A percentile compares a stretch with the other conserved stretches of the same genome.
These are phyloP conservation scores for Phenganax marumi DNA, from an alignment of 92 coral and sea anemone species.

Conservation along the genomic window DNA sequence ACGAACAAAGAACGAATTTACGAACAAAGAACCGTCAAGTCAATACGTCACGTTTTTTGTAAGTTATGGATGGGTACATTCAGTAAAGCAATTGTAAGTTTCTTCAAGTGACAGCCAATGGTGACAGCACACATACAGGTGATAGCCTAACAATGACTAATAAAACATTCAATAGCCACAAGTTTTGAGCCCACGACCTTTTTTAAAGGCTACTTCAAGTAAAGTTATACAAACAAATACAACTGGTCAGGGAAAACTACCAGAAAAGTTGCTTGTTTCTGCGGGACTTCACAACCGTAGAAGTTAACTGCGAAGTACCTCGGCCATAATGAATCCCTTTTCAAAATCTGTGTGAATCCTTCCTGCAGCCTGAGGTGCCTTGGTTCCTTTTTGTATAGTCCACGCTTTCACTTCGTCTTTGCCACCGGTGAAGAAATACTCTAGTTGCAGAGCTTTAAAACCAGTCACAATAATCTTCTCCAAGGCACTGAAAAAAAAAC, in stretches of 20 bases:
- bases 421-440: conserved; percentile 96
- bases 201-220: too few species aligned
- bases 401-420: conserved; percentile 98
- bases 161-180: too few species aligned
- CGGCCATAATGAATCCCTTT: conserved; percentile 96
- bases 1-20: neutral
- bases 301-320: conserved; percentile 4
- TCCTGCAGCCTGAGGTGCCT: conserved; percentile 64
- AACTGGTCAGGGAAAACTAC: too few species aligned
- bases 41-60: neutral
- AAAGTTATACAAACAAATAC: too few species aligned
- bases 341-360: conserved; percentile 98
- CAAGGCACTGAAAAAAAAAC: conserved; percentile 66
- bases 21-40: neutral
- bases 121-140: too few species aligned
- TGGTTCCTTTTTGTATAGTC: conserved; percentile 74
- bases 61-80: too few species aligned
- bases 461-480: conserved; percentile 88
- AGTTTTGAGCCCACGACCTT: too few species aligned
- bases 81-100: too few species aligned
- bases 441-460: conserved; percentile 88
- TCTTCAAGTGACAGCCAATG: too few species aligned
- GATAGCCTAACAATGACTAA: too few species aligned
- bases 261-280: too few species aligned
- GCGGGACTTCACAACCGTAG: too few species aligned